These are phyloP conservation scores for Drosophila mulleri DNA, from an alignment of 2,888 invertebrate species.

Conservation along the genomic window DNA sequence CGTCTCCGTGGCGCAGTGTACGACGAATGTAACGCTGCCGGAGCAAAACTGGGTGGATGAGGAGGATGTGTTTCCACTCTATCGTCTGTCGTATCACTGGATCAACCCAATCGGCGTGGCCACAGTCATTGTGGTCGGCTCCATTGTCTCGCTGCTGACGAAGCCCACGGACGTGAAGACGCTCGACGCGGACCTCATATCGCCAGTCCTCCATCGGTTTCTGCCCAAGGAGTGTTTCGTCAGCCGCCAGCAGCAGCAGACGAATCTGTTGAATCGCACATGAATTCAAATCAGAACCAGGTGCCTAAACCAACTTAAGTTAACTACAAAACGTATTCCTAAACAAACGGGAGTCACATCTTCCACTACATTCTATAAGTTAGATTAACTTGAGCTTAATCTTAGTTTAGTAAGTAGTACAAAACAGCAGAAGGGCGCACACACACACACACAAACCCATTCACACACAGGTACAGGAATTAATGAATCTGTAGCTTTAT, in stretches of 20 bases:
- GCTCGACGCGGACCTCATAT: conserved; percentile 87
- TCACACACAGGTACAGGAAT: conserved; percentile 68
- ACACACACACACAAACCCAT: conserved; percentile 18
- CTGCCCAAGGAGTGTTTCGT: conserved; percentile 82
- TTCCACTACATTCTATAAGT: conserved; percentile 28
- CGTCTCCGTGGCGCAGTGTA: conserved; percentile 86
- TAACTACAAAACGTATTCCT: conserved; percentile 25
- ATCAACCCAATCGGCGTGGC: conserved; percentile 90
- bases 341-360: conserved; percentile 23
- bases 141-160: conserved; percentile 87
- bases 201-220: conserved; percentile 87
- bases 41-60: conserved; percentile 82
- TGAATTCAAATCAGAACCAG: conserved; percentile 3
- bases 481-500: conserved; percentile 66
- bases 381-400: conserved; percentile 27
- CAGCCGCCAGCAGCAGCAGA: conserved; percentile 54
- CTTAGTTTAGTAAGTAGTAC: conserved; percentile 56
- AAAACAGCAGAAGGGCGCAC: conserved; percentile 33
- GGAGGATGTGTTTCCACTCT: conserved; percentile 89
- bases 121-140: conserved; percentile 89
- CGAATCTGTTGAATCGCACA: conserved; percentile 46
- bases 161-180: conserved; percentile 86
- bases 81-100: conserved; percentile 93
- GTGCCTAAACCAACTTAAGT: conserved; percentile 6
- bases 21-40: conserved; percentile 56